Conservation (phyloP, 1,140 invertebrate species). For the Caenorhabditis latens region DNA sequence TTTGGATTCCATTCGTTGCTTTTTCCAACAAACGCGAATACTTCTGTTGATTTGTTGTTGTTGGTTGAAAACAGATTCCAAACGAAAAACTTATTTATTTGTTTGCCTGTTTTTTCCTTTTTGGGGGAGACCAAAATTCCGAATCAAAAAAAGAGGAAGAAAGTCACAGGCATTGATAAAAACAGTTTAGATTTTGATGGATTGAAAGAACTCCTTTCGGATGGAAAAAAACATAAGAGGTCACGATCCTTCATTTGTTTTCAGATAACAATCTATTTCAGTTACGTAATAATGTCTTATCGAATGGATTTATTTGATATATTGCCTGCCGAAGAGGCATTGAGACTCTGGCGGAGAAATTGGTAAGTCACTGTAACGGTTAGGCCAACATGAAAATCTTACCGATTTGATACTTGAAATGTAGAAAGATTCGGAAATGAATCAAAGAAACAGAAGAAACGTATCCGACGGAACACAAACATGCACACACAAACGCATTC, state of each 20-base stretch:
- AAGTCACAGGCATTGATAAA: neutral
- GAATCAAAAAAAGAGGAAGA: neutral
- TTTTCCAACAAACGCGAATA: neutral
- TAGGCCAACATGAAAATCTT: no score
- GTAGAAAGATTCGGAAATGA: no score
- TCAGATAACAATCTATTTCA: constrained; percentile 33
- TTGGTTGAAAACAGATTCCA: neutral
- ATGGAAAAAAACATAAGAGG: neutral
- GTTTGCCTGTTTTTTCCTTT: constrained; percentile 7
- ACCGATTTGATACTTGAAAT: no score
- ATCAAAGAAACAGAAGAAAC: neutral
- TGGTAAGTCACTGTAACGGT: no score
- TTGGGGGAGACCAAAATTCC: neutral
- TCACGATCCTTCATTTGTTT: neutral
- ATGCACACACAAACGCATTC: neutral
- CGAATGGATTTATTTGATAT: neutral
- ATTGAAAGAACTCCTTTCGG: no score
- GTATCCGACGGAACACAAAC: neutral
- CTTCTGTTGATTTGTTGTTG: constrained; percentile 44
- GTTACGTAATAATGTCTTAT: constrained; percentile 20
- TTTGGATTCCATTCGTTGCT: constrained; percentile 30
- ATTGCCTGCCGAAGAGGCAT: neutral
- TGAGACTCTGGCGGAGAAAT: no score
- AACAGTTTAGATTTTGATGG: neutral
- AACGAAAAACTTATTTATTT: constrained; percentile 12